These are phyloP conservation scores for Tragulus kanchil DNA, from an alignment of 2,113 vertebrate genomes.

Conservation along the genomic window DNA sequence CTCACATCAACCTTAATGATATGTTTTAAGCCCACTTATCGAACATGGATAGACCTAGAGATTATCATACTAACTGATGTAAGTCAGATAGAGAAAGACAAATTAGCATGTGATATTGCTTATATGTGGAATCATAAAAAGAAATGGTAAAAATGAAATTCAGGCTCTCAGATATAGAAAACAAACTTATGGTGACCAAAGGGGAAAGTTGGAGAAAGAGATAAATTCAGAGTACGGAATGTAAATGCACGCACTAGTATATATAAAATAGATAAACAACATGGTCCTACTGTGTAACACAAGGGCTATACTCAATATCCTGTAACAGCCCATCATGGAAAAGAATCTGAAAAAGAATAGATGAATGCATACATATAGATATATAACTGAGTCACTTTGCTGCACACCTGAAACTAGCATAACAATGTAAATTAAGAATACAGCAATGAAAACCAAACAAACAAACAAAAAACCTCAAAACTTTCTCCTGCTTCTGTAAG, in stretches of 20 bases:
- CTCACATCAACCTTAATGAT: not conserved
- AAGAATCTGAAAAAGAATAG: not conserved
- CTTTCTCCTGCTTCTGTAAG: not conserved
- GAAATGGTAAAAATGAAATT: not conserved
- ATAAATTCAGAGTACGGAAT: not conserved
- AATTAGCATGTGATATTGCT: not conserved
- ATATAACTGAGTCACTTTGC: not conserved
- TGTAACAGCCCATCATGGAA: not conserved
- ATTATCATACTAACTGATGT: not conserved
- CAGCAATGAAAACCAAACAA: not conserved
- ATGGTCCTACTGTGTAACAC: not conserved
- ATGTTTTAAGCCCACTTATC: not conserved
- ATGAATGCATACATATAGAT: not conserved
- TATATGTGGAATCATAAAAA: not conserved
- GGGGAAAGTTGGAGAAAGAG: not conserved
- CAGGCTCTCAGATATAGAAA: not conserved
- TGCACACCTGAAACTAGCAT: not conserved
- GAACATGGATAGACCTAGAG: not conserved
- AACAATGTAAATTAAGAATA: not conserved
- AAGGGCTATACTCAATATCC: not conserved
- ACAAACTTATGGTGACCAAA: not conserved
- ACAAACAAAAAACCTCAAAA: not conserved
- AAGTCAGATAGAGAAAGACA: not conserved
- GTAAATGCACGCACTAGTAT: not conserved
- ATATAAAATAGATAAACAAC: not conserved